Base-by-base conservation (phyloP, 1,140 invertebrate species). In the Tetramorium parvispinum region DNA sequence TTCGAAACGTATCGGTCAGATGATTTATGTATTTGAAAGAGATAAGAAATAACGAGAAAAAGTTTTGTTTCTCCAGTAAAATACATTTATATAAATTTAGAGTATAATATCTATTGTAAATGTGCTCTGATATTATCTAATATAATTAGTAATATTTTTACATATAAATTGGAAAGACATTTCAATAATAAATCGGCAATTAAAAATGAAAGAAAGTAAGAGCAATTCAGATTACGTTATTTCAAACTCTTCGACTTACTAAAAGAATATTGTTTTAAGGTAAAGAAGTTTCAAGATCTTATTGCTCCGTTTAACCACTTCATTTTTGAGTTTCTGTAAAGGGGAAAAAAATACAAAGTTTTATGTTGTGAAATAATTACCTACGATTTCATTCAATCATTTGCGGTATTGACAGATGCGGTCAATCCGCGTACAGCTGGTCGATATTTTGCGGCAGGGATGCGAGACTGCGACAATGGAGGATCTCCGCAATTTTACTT, bases 381-480 rank as follows among this genome's bases (percentile, higher is more conserved):
- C n/a, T 18, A 78, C 61, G 46, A 79, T 79, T 53, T 49, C 18
- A 40, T 43, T 8, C 75, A 49, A 79, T 68, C 75, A 32, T 40
- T 43, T 49, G 68, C 65, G n/a, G 13, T 61, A 53, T 57, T 78
- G 57, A 40, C 46, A 53, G 55, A 85, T 63, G 73, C 66, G 79
- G 81, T 88, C 51, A 88, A 83, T 85, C 68, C 61, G 21, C 43
- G 65, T 81, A 46, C 79, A 88, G 81, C 87, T 88, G 87, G 73
- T 43, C 16, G 55, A 78, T 46, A 68, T 63, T 40, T 63, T 65
- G 76, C 85, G 73, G 37, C 32, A 21, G 21, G 18, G 46, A 65
- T 21, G 21, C 76, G 24, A 65, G 24, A 27, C 43, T 57, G 75
- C 51, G 21, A 43, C 43, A 37, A 46, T 32, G 73, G 13, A 59